Evolutionary conservation across 2,113 vertebrate species (phyloP).

Genomic region (Fulmarus glacialis): DNA sequence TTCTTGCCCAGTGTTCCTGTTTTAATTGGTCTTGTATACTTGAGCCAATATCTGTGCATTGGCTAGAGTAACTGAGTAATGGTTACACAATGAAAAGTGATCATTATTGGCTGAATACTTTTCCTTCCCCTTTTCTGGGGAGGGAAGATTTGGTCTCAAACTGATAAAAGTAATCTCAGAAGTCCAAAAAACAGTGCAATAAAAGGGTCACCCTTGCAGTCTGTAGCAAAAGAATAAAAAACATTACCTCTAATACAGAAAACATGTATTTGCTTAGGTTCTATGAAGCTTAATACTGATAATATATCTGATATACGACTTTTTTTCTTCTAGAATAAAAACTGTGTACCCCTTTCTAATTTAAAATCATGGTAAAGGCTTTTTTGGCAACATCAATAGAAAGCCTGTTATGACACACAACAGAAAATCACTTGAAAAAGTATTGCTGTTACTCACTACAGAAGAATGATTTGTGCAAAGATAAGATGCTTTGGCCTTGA

Average conservation of each 20-base stretch:
- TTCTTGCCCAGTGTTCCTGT: constrained; percentile 69
- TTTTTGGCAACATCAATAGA: constrained; percentile 19
- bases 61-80: constrained; percentile 64
- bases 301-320: neutral
- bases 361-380: neutral
- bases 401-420: constrained; percentile 48
- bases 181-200: neutral
- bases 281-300: neutral
- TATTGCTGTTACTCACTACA: constrained; percentile 57
- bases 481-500: constrained; percentile 61
- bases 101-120: neutral
- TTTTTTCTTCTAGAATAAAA: neutral
- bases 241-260: neutral
- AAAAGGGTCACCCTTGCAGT: neutral
- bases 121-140: too few relatives aligned
- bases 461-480: constrained; percentile 63
- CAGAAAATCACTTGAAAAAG: constrained; percentile 43
- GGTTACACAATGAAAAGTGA: constrained; percentile 24
- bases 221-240: neutral
- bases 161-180: neutral
- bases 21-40: constrained; percentile 77
- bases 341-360: neutral
- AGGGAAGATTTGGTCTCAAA: neutral
- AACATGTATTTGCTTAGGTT: neutral
- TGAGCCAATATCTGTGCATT: constrained; percentile 66